Percentiles rank a stretch among this genome's conserved stretches.
Conservation (phyloP, 2,888 invertebrate genomes). For the Galerucella nymphaeae region DNA sequence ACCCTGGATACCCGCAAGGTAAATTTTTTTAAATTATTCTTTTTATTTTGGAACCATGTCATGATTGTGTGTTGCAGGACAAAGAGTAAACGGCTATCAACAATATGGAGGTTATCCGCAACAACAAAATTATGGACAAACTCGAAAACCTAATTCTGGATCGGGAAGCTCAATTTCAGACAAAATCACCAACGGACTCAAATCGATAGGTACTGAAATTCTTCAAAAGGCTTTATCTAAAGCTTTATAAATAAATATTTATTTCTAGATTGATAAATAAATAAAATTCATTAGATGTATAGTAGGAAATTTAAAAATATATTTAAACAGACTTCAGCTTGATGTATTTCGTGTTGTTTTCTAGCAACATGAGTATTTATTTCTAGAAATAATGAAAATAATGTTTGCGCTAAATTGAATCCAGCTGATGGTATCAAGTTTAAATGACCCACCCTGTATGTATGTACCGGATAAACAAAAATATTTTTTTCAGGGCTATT, state of each 20-base stretch:
- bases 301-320: too few relatives aligned
- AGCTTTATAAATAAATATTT: slow-evolving; percentile 41
- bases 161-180: slow-evolving; percentile 56
- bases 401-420: too few relatives aligned
- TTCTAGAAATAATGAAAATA: too few relatives aligned
- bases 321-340: too few relatives aligned
- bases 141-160: not conserved
- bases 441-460: not conserved
- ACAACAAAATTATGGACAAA: not conserved
- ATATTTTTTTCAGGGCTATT: slow-evolving; percentile 63
- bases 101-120: slow-evolving; percentile 35
- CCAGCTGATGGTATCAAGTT: not conserved
- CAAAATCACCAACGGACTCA: slow-evolving; percentile 59
- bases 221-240: slow-evolving; percentile 59
- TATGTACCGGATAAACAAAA: not conserved
- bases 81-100: slow-evolving; percentile 46
- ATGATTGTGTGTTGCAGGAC: slow-evolving; percentile 16
- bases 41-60: too few relatives aligned
- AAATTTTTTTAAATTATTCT: not conserved
- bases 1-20: slow-evolving; percentile 35
- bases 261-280: not conserved
- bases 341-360: too few relatives aligned
- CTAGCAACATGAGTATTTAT: too few relatives aligned
- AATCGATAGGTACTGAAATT: slow-evolving; percentile 62
- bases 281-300: not conserved